Percentiles rank a stretch among this genome's conserved stretches.
Conservation (phyloP, 2,113 vertebrate species). For the Lathamus discolor region DNA sequence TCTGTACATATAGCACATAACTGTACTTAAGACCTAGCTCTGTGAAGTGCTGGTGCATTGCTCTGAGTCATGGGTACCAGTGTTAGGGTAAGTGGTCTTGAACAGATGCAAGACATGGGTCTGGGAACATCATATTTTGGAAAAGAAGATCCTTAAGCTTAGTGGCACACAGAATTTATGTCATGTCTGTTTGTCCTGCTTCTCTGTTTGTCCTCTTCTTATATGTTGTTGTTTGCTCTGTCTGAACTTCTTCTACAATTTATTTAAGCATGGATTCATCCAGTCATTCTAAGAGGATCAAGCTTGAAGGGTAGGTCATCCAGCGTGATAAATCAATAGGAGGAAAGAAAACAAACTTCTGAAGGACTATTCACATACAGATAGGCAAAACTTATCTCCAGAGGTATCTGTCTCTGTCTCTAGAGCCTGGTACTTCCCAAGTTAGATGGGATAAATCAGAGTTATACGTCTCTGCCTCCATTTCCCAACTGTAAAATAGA, state of each 20-base stretch:
- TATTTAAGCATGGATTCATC: neutral
- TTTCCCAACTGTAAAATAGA: neutral
- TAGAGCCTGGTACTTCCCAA: neutral
- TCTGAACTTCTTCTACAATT: neutral
- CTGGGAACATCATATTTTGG: neutral
- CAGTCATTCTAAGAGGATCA: neutral
- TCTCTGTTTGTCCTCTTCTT: neutral
- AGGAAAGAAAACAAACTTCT: neutral
- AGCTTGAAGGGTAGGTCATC: neutral
- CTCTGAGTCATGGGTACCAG: neutral
- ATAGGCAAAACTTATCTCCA: neutral
- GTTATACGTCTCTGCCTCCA: neutral
- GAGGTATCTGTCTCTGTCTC: neutral
- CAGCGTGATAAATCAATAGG: neutral
- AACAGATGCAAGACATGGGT: neutral
- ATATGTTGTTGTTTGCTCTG: neutral
- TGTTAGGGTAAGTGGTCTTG: neutral
- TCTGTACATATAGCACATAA: neutral
- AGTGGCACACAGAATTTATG: neutral
- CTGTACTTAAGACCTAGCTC: neutral
- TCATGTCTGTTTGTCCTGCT: accelerated
- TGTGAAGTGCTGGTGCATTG: neutral
- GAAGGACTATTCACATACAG: neutral
- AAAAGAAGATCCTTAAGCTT: neutral
- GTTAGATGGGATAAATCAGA: neutral